Evolutionary conservation across 2,113 vertebrate species (phyloP), one percentile per base, ranked within the genome.

Genomic region (Leptobrachium leishanense): DNA sequence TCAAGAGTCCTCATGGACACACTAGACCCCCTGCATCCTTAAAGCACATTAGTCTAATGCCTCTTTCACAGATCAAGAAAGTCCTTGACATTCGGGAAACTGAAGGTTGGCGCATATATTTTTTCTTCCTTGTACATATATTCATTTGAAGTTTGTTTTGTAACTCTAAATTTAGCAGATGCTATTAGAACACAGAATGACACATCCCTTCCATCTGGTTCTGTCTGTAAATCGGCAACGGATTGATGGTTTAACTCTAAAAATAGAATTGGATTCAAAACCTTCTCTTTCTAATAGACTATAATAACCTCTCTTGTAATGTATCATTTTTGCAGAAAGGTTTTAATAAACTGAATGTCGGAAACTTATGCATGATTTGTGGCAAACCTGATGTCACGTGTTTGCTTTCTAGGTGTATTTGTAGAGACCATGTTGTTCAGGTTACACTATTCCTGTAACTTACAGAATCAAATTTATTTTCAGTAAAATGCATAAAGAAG

Each of bases 1-100:
- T 99, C 84, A 95, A 95, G 88, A 99, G 96, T 86, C 96, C 98
- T 0, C 88, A 95, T 84, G 95, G 95, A 43, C 95, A 97, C 67
- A 94, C 94, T 0, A 91, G 97, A 57, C 97, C 96, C 0, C 94
- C 95, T 2, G 94, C 96, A 6, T 95, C 94, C 55, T 95, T 99
- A 63, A 99, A 99, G 82, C 97, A 99, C 84, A 92, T 99, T 80
- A 83, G 92, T 43, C 91, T 99, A 50, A 99, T 99, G 98, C 98
- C 97, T 1, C 94, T 99, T 76, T 99, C 97, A 70, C 97, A 99
- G 89, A 99, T 99, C 82, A 94, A 96, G 82, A 95, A 95, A 87
- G 97, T 99, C 9, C 84, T 99, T 81, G 95, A 99, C 87, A 94
- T 99, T 86, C 94, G 92, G 86, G 98, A 99, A 83, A 97, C 96